Evolutionary conservation across 2,113 vertebrate species (phyloP), one percentile per base, ranked within the genome.

Genomic region (Caloenas nicobarica): DNA sequence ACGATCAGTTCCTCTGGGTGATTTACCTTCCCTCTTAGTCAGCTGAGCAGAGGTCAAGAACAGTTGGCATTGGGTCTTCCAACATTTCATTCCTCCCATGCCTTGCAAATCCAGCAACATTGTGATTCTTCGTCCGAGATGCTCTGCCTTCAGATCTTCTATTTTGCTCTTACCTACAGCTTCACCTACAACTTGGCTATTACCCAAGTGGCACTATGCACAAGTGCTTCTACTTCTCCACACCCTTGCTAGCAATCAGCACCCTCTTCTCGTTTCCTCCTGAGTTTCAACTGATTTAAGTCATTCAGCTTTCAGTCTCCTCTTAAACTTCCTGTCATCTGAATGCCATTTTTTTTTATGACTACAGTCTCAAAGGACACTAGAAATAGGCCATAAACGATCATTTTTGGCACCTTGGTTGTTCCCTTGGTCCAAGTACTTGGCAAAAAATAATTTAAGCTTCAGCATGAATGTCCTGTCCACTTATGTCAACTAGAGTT

Each of bases 31-130:
- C 96, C 93, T 90, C 38, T 0, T 24, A 95, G 93, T 94, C 86
- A 95, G 86, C 65, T 93, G 77, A 91, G 77, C 44, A 84, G 88
- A 90, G 89, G 82, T 91, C 91, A 97, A 81, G 81, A 71, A 83
- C 64, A 62, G 92, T 81, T 62, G 72, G 12, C 28, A 7, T 46
- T 74, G 73, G 44, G n/a, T 95, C 50, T 90, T 95, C 64, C 90
- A 81, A 51, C 42, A 58, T 51, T 94, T 94, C 40, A 42, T 80
- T 93, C 84, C 68, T 93, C 40, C 69, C 12, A 31, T 8, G 31
- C 74, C 44, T 93, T 53, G 60, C 23, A 69, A 94, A 57, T 68
- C 61, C 42, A 44, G 26, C 65, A 64, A 33, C 11, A 16, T 48
- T 71, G 56, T 13, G 51, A 68, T 74, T 81, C 61, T 87, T 93